phyloP scores from a whole-genome alignment of 2,113 vertebrate species.

The Myrmophylax atrothorax region DNA sequence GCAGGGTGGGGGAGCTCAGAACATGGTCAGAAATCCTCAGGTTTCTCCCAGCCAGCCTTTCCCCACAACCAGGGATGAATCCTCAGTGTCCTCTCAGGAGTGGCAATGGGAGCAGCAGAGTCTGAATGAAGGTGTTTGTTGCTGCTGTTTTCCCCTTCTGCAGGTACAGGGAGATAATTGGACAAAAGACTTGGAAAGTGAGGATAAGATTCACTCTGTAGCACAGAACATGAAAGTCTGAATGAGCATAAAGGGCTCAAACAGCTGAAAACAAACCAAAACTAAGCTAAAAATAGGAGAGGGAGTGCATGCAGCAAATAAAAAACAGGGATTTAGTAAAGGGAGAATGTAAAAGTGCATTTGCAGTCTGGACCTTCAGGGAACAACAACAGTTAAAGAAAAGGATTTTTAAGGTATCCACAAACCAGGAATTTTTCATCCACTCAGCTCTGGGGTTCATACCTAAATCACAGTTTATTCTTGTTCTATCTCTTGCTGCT shows the following conservation, averaged over 20 bases:
- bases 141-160: background rate
- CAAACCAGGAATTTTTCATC: background rate
- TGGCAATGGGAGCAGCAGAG: background rate
- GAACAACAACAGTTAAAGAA: background rate
- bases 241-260: background rate
- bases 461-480: background rate
- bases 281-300: too few relatives aligned
- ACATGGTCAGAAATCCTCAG: background rate
- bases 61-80: background rate
- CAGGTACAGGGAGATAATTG: conserved; percentile 32
- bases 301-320: background rate
- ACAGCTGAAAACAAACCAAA: background rate
- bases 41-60: background rate
- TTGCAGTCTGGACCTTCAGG: background rate
- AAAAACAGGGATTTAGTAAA: background rate
- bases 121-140: background rate
- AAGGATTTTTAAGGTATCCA: background rate
- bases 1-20: background rate
- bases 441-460: background rate
- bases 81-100: background rate
- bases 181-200: conserved; percentile 3
- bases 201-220: conserved; percentile 6
- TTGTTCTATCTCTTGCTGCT: background rate
- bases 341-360: background rate
- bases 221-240: background rate